A percentile compares a stretch with the other conserved stretches of the same genome.
These are phyloP conservation scores for Equus quagga DNA, from an alignment of 2,113 vertebrate species.

Conservation along the genomic window DNA sequence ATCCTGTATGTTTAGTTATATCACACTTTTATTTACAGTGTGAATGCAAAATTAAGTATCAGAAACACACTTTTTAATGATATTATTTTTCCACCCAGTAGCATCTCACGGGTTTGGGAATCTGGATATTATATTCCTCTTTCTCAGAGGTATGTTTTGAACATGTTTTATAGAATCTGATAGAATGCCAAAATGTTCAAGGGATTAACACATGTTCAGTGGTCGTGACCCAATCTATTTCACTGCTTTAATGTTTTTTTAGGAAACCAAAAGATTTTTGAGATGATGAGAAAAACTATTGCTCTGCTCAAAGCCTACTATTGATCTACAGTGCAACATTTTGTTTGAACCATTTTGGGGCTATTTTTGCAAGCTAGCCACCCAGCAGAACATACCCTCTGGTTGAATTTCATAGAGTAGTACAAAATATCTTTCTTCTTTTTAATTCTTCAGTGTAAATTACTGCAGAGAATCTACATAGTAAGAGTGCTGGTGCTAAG, in stretches of 20 bases:
- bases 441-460: background rate
- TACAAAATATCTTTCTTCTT: background rate
- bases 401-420: background rate
- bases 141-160: constrained; percentile 31
- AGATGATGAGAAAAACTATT: constrained; percentile 11
- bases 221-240: background rate
- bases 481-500: background rate
- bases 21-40: background rate
- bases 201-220: background rate
- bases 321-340: background rate
- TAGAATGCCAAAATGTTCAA: constrained; percentile 16
- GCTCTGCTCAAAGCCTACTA: background rate
- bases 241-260: constrained; percentile 31
- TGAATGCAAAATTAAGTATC: background rate
- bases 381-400: background rate
- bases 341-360: background rate
- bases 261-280: background rate
- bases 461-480: background rate
- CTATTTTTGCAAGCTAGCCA: constrained; percentile 17
- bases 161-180: constrained; percentile 21
- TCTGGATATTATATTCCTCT: background rate
- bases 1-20: background rate
- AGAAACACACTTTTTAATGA: background rate
- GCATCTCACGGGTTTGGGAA: background rate
- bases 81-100: background rate